Conservation (phyloP, 2,113 vertebrate species). For the Telmatochromis sp. region DNA sequence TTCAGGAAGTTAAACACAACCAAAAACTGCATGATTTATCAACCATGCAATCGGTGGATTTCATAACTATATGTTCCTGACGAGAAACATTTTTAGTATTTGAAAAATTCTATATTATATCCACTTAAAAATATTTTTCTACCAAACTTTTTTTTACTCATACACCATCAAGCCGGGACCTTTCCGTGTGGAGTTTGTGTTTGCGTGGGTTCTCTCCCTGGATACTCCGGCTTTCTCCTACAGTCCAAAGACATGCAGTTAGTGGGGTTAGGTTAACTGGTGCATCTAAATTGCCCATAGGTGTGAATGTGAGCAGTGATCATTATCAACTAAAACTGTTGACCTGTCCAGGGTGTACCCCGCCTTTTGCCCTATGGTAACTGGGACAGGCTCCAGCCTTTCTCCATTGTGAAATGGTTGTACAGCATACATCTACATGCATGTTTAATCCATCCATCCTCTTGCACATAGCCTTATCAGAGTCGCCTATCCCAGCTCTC, state of each 20-base stretch:
- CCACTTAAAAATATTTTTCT: not conserved
- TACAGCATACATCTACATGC: fast-evolving
- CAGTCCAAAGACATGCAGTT: not conserved
- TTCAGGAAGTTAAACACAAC: not conserved
- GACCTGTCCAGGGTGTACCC: fast-evolving
- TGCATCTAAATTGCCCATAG: not conserved
- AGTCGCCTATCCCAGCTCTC: fast-evolving
- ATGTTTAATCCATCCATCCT: not conserved
- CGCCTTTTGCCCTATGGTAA: fast-evolving
- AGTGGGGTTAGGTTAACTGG: not conserved
- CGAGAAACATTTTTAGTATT: fast-evolving
- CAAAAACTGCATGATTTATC: not conserved
- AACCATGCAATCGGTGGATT: not conserved
- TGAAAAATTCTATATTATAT: fast-evolving
- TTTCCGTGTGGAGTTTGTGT: not conserved
- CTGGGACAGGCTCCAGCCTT: not conserved
- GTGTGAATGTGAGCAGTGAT: not conserved
- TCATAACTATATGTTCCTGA: fast-evolving
- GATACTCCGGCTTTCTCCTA: fast-evolving
- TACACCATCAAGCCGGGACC: fast-evolving
- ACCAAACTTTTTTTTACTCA: not conserved
- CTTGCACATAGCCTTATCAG: fast-evolving
- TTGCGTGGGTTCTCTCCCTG: fast-evolving
- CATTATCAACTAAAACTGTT: not conserved
- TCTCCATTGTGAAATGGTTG: fast-evolving